Conservation (phyloP, 2,113 vertebrate species). For the Oenanthe oenanthe region DNA sequence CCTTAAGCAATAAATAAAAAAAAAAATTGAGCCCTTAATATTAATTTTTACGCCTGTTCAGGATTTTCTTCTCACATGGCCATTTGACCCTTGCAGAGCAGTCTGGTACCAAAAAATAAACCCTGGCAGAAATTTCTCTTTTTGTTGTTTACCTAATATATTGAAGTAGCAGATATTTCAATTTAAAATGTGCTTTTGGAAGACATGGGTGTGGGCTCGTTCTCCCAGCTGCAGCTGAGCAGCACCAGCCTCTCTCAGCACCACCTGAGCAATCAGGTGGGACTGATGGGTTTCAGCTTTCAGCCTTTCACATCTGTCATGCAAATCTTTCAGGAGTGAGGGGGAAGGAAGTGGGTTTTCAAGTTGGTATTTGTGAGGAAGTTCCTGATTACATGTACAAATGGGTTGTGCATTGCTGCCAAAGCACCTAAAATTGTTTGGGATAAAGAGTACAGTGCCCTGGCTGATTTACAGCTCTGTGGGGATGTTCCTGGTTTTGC, state of each 20-base stretch:
- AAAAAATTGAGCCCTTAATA: not conserved
- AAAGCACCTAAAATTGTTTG: not conserved
- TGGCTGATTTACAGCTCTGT: not conserved
- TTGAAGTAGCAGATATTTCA: not conserved
- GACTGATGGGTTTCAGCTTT: not conserved
- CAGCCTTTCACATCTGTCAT: not conserved
- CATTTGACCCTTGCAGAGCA: not conserved
- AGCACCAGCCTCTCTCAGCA: not conserved
- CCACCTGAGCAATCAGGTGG: not conserved
- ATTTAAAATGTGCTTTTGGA: not conserved
- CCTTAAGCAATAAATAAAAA: not conserved
- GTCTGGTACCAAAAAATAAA: not conserved
- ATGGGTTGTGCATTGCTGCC: not conserved
- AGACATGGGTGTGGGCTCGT: not conserved
- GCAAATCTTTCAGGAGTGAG: not conserved
- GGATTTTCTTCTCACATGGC: not conserved
- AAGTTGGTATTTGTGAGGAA: not conserved
- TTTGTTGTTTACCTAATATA: not conserved
- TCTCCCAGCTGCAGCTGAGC: not conserved
- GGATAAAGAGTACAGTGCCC: not conserved
- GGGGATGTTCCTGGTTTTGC: not conserved
- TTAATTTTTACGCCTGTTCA: not conserved
- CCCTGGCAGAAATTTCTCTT: not conserved
- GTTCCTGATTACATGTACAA: not conserved
- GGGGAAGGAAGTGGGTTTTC: not conserved